These are phyloP conservation scores for Eumacrocentrus americanus DNA, from an alignment of 2,888 invertebrate genomes.

Conservation along the genomic window DNA sequence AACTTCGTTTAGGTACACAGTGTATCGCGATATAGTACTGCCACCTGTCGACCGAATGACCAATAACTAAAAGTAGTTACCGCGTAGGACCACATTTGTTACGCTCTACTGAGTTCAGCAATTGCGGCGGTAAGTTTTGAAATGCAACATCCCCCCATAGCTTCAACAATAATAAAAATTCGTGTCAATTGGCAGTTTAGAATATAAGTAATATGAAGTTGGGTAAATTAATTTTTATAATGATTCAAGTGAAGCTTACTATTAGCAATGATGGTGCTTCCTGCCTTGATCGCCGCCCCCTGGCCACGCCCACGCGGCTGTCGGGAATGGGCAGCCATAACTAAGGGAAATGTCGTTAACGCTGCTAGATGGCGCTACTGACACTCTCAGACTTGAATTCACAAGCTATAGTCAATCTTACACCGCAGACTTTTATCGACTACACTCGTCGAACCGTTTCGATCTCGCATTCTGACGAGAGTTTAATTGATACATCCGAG, in stretches of 20 bases:
- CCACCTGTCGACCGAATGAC: constrained; percentile 48
- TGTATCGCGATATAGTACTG: constrained; percentile 44
- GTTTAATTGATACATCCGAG: constrained; percentile 34
- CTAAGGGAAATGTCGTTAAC: constrained; percentile 54
- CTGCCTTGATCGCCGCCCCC: constrained; percentile 43
- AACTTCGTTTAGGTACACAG: constrained; percentile 32
- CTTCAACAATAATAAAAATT: too few relatives aligned
- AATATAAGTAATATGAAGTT: neutral
- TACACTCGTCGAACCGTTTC: constrained; percentile 38
- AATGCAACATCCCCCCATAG: too few relatives aligned
- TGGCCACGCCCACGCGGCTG: constrained; percentile 56
- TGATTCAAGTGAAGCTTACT: constrained; percentile 4
- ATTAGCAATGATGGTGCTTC: constrained; percentile 32
- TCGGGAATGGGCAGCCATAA: constrained; percentile 59
- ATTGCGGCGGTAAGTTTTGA: constrained; percentile 10
- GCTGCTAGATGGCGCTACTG: constrained; percentile 59
- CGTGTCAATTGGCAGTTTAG: too few relatives aligned
- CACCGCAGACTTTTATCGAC: constrained; percentile 41
- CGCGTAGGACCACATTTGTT: constrained; percentile 43
- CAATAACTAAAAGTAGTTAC: constrained; percentile 46
- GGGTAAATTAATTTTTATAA: constrained; percentile 18
- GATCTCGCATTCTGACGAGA: constrained; percentile 14
- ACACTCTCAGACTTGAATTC: constrained; percentile 38
- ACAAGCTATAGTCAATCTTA: constrained; percentile 36
- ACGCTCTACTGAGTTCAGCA: neutral